A percentile compares a stretch with the other conserved stretches of the same genome.
These are phyloP conservation scores for Gambelia wislizenii DNA, from an alignment of 2,797 vertebrate genomes.

Conservation along the genomic window DNA sequence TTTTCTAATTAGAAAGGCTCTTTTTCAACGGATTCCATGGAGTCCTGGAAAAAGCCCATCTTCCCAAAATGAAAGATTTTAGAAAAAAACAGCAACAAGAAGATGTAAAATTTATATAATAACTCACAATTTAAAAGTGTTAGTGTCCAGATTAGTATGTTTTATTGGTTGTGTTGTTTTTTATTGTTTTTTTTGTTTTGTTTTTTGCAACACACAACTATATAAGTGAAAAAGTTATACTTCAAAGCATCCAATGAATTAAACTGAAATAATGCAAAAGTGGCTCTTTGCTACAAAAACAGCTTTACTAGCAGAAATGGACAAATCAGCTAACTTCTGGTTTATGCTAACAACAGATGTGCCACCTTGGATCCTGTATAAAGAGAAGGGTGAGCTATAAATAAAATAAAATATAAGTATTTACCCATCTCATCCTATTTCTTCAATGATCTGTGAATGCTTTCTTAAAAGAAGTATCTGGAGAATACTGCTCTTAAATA, in stretches of 20 bases:
- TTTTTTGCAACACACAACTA: no score
- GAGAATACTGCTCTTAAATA: neutral
- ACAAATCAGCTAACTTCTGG: neutral
- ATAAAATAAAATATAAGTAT: neutral
- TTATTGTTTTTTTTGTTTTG: no score
- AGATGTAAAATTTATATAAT: neutral
- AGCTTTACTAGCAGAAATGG: neutral
- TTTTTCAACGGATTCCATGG: slow-evolving; percentile 62
- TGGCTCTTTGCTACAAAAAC: neutral
- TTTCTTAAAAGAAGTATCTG: neutral
- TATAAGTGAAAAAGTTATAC: neutral
- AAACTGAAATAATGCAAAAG: neutral
- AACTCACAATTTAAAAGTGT: neutral
- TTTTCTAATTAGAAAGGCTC: slow-evolving; percentile 76
- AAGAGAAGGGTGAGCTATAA: no score
- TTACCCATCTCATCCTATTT: neutral
- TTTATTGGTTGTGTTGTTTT: no score
- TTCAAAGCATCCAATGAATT: neutral
- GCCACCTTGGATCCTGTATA: no score
- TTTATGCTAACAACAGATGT: neutral
- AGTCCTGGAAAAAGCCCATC: slow-evolving; percentile 46
- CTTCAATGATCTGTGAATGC: neutral
- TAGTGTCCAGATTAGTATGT: neutral
- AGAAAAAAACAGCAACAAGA: slow-evolving; percentile 32
- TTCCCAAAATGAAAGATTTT: slow-evolving; percentile 49